Percentiles rank a stretch among this genome's conserved stretches.
These are phyloP conservation scores for Sinella curviseta DNA, from an alignment of 1,140 invertebrate species.

Conservation along the genomic window DNA sequence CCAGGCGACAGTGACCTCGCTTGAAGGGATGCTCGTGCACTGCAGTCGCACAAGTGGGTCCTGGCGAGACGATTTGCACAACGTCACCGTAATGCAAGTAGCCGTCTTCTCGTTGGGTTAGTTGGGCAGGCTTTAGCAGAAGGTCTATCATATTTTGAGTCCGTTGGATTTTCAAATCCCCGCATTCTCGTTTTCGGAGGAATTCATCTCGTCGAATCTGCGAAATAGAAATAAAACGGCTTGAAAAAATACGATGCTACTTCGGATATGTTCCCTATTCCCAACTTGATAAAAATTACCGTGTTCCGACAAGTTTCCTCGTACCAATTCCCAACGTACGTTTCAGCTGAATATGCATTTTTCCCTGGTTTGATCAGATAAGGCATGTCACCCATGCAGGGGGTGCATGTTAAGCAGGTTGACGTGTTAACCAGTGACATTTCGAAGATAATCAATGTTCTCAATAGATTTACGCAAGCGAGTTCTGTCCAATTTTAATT, in stretches of 20 bases:
- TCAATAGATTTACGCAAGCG: too few relatives aligned
- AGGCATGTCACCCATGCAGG: conserved; percentile 3
- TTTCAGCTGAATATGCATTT: conserved; percentile 39
- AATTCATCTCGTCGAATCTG: conserved; percentile 43
- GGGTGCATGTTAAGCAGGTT: neutral
- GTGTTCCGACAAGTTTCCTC: conserved; percentile 45
- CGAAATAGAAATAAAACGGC: neutral
- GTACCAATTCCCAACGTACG: conserved; percentile 47
- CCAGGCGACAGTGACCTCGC: conserved; percentile 29
- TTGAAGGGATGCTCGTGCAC: conserved; percentile 41
- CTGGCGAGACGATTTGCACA: conserved; percentile 44
- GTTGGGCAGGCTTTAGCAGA: conserved; percentile 38
- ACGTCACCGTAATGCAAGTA: conserved; percentile 43
- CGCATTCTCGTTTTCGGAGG: conserved; percentile 42
- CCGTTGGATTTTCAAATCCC: conserved; percentile 41
- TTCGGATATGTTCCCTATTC: neutral
- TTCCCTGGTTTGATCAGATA: conserved; percentile 29
- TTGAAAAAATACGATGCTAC: too few relatives aligned
- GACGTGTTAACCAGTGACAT: neutral
- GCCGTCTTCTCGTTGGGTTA: conserved; percentile 18
- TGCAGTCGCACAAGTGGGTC: conserved; percentile 39
- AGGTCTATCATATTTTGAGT: conserved; percentile 46
- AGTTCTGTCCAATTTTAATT: too few relatives aligned
- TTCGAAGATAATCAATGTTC: neutral
- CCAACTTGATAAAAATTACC: conserved; percentile 25